phyloP scores from a whole-genome alignment of 2,888 invertebrate species.

The Drosophila greeni region DNA sequence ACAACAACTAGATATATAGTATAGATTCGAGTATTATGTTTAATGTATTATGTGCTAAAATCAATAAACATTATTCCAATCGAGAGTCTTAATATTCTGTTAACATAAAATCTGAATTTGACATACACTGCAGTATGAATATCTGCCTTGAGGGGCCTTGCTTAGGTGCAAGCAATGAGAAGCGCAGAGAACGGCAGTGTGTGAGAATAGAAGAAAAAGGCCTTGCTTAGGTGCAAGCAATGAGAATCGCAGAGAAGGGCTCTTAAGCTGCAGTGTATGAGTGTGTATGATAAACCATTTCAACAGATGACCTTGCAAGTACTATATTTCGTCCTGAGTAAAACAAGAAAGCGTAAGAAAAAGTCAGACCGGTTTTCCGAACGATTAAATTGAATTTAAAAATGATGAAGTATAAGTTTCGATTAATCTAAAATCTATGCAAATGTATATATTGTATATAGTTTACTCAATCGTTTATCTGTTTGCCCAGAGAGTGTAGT shows the following conservation, averaged over 20 bases:
- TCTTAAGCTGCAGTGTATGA: too few species aligned
- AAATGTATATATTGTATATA: too few species aligned
- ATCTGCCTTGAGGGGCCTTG: too few species aligned
- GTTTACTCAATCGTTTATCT: constrained; percentile 1
- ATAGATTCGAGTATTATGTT: too few species aligned
- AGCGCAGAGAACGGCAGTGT: too few species aligned
- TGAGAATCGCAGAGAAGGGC: too few species aligned
- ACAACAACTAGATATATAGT: too few species aligned
- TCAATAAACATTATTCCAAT: not conserved
- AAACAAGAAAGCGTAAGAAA: constrained; percentile 15
- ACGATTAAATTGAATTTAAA: not conserved
- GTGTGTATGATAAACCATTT: not conserved
- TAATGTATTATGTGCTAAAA: not conserved
- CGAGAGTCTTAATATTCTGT: too few species aligned
- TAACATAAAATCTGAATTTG: not conserved
- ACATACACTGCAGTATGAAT: too few species aligned
- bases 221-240: too few species aligned
- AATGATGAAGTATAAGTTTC: not conserved
- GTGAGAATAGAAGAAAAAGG: too few species aligned
- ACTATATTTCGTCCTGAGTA: not conserved
- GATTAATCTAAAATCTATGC: not conserved
- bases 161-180: too few species aligned
- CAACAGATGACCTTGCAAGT: not conserved
- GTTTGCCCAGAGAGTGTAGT: not conserved
- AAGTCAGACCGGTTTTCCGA: not conserved